Conservation (phyloP, 2,797 vertebrate genomes). For the Forpus xanthops region DNA sequence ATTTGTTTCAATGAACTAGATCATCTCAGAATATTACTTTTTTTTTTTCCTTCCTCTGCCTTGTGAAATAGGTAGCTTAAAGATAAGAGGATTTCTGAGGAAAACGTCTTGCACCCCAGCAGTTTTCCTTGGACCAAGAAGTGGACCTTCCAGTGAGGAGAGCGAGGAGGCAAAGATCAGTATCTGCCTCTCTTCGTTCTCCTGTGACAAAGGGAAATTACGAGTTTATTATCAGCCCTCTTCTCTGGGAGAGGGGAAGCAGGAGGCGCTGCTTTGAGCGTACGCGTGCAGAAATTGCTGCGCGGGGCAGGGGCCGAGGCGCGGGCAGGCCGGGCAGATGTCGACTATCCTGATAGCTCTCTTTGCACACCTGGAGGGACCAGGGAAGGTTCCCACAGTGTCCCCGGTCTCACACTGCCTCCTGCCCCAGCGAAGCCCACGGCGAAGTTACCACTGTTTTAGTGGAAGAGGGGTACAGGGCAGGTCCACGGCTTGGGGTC, state of each 20-base stretch:
- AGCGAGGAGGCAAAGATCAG: background rate
- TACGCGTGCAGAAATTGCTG: too few species aligned
- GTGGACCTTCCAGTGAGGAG: background rate
- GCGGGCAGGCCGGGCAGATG: background rate
- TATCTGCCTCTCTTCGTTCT: background rate
- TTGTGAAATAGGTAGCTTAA: background rate
- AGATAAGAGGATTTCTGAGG: background rate
- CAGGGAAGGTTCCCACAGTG: rapidly evolving
- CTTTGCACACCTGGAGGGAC: background rate
- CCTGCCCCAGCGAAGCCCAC: background rate
- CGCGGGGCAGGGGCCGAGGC: background rate
- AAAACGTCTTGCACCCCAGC: background rate
- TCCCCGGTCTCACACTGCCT: rapidly evolving
- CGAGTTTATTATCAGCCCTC: background rate
- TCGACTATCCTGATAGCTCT: background rate
- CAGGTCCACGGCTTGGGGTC: rapidly evolving
- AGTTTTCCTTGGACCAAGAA: background rate
- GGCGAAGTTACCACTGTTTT: background rate
- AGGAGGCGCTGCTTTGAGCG: background rate
- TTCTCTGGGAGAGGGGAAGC: background rate
- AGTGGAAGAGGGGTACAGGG: background rate
- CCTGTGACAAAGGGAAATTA: background rate
- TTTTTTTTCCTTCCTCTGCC: background rate
- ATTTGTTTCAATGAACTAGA: slow-evolving; percentile 47
- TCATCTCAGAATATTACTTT: background rate